Conservation (phyloP, 2,888 invertebrate species). For the Sarcophaga carnaria region DNA sequence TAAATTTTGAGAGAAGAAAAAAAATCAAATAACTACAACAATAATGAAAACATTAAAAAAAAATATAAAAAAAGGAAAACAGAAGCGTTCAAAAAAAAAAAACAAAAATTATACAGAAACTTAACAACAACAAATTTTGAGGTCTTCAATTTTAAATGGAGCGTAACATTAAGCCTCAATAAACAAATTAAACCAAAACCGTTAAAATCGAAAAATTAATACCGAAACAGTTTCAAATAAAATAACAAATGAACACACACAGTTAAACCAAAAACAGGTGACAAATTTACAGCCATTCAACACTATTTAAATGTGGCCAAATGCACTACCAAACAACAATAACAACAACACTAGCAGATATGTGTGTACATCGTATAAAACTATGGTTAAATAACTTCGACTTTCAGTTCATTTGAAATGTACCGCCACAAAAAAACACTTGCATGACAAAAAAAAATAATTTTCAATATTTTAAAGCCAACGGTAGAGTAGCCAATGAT, state of each 20-base stretch:
- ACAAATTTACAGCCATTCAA: constrained; percentile 61
- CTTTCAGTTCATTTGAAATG: constrained; percentile 48
- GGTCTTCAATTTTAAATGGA: constrained; percentile 41
- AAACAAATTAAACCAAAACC: constrained; percentile 39
- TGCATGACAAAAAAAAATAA: background rate
- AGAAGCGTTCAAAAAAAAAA: background rate
- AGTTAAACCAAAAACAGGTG: constrained; percentile 55
- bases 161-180: constrained; percentile 58
- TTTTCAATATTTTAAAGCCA: constrained; percentile 11
- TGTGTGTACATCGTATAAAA: background rate
- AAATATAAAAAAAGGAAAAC: constrained; percentile 3
- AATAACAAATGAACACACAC: background rate
- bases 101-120: too few relatives aligned
- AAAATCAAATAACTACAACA: background rate
- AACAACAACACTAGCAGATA: constrained; percentile 23
- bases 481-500: background rate
- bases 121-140: too few relatives aligned
- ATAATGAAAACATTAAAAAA: background rate
- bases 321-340: constrained; percentile 13
- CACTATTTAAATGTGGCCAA: constrained; percentile 49
- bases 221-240: constrained; percentile 10
- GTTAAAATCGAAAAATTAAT: constrained; percentile 2
- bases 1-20: constrained; percentile 18
- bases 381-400: constrained; percentile 12
- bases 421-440: constrained; percentile 38